Evolutionary conservation across 2,888 invertebrate genomes (phyloP).

Genomic region (Lithophane leautieri): DNA sequence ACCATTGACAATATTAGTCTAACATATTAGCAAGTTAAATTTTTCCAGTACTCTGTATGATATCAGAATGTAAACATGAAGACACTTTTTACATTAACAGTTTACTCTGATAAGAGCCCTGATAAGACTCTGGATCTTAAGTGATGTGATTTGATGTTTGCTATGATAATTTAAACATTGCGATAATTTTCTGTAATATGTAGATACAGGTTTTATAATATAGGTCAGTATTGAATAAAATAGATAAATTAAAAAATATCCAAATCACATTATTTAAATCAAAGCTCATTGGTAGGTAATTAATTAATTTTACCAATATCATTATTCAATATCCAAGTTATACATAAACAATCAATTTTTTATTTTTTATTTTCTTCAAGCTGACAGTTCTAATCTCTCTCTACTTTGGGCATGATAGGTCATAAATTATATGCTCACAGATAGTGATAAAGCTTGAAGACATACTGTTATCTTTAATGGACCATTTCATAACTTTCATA

Average conservation of each 20-base stretch:
- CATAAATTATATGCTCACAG: constrained; percentile 45
- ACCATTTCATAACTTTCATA: constrained; percentile 27
- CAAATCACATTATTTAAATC: no score
- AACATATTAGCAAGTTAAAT: constrained; percentile 33
- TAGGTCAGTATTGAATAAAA: background rate
- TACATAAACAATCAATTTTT: no score
- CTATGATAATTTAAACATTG: constrained; percentile 13
- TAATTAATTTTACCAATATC: no score
- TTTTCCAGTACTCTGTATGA: constrained; percentile 39
- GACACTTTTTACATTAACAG: constrained; percentile 43
- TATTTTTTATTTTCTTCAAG: background rate
- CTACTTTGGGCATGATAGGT: constrained; percentile 30
- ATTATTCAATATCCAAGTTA: no score
- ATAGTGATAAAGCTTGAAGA: constrained; percentile 43
- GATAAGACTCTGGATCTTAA: constrained; percentile 43
- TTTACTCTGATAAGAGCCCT: constrained; percentile 46
- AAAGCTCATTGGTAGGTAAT: no score
- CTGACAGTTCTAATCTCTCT: constrained; percentile 27
- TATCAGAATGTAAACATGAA: constrained; percentile 58
- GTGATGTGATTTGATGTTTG: constrained; percentile 37
- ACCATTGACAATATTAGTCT: constrained; percentile 18
- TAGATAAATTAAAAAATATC: no score
- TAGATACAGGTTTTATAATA: background rate
- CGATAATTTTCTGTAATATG: constrained; percentile 1
- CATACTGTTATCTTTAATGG: constrained; percentile 44